Conservation (phyloP, 2,797 vertebrate genomes). For the Loriculus beryllinus region DNA sequence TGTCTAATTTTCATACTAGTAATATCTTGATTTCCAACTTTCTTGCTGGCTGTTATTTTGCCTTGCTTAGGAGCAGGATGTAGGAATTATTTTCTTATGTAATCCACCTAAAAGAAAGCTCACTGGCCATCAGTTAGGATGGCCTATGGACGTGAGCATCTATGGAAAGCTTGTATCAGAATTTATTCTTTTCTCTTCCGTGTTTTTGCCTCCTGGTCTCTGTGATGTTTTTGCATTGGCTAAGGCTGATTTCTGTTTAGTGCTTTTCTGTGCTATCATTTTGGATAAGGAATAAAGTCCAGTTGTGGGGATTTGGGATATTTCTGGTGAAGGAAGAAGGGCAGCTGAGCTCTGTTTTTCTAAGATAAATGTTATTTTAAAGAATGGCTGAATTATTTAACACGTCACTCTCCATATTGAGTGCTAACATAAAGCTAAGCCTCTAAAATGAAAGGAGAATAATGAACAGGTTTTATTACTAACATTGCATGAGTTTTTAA, state of each 20-base stretch:
- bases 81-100: neutral
- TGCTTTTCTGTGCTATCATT: neutral
- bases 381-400: conserved; percentile 24
- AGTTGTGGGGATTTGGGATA: neutral
- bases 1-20: conserved; percentile 16
- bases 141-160: neutral
- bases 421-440: conserved; percentile 4
- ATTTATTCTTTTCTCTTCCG: neutral
- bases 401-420: neutral
- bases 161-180: neutral
- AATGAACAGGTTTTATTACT: conserved; percentile 31
- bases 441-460: neutral
- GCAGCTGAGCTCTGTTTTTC: neutral
- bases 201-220: neutral
- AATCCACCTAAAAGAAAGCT: neutral
- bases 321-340: neutral
- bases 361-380: conserved; percentile 30
- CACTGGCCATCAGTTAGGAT: neutral
- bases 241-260: neutral
- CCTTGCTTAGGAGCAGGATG: neutral
- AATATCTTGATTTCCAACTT: neutral
- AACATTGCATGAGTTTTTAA: neutral
- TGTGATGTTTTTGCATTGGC: neutral
- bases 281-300: neutral
- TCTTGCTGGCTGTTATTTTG: neutral